These are phyloP conservation scores for Malthinus flaveolus DNA, from an alignment of 2,888 invertebrate species.

Conservation along the genomic window DNA sequence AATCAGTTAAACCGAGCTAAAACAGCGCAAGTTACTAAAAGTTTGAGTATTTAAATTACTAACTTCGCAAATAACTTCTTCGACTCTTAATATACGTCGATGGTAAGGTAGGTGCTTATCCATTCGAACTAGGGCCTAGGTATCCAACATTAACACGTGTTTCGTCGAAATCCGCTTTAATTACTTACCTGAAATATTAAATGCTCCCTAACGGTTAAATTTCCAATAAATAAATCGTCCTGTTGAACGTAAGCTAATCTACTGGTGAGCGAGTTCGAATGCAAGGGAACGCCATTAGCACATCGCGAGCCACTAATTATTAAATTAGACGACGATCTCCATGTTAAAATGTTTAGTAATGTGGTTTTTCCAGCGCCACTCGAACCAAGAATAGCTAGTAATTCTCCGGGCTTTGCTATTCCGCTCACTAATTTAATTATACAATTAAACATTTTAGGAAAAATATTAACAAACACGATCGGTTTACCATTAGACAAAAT, in stretches of 20 bases:
- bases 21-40: neutral
- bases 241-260: slow-evolving; percentile 92
- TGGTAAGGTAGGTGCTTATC: slow-evolving; percentile 73
- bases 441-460: neutral
- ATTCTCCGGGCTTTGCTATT: slow-evolving; percentile 81
- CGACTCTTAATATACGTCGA: slow-evolving; percentile 76
- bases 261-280: slow-evolving; percentile 71
- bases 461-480: neutral
- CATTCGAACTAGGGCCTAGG: slow-evolving; percentile 84
- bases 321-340: slow-evolving; percentile 72
- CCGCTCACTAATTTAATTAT: slow-evolving; percentile 71
- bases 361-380: slow-evolving; percentile 96
- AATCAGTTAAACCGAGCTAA: slow-evolving; percentile 73
- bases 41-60: slow-evolving; percentile 54
- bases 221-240: slow-evolving; percentile 90
- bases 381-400: slow-evolving; percentile 85
- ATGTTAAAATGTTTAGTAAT: slow-evolving; percentile 85
- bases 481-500: slow-evolving; percentile 73
- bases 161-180: no score
- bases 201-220: slow-evolving; percentile 87
- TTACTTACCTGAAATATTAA: slow-evolving; percentile 77
- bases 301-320: slow-evolving; percentile 63
- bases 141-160: neutral
- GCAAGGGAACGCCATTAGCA: slow-evolving; percentile 77
- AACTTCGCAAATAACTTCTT: slow-evolving; percentile 79